Conservation (phyloP, 1,140 invertebrate species). For the Listronotus bonariensis region DNA sequence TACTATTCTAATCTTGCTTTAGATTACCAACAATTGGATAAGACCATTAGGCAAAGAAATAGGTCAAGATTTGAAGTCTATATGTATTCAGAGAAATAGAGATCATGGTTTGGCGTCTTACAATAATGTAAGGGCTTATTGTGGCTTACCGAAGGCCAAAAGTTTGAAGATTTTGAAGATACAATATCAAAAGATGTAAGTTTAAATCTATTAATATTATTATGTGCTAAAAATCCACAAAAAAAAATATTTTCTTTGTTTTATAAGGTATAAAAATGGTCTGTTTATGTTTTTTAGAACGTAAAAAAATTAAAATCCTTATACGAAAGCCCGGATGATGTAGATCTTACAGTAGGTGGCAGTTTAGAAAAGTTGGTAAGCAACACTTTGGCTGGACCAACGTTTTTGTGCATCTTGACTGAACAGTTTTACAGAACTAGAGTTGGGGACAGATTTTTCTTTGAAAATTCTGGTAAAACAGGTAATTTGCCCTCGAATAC, state of each 20-base stretch:
- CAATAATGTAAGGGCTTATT: slow-evolving; percentile 77
- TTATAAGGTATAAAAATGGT: neutral
- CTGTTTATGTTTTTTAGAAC: slow-evolving; percentile 58
- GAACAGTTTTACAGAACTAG: slow-evolving; percentile 86
- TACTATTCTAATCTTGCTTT: neutral
- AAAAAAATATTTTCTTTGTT: neutral
- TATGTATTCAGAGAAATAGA: slow-evolving; percentile 85
- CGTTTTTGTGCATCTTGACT: slow-evolving; percentile 86
- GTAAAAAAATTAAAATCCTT: slow-evolving; percentile 66
- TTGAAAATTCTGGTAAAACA: slow-evolving; percentile 70
- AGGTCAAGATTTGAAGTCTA: slow-evolving; percentile 78
- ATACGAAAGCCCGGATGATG: slow-evolving; percentile 77
- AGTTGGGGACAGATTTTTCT: slow-evolving; percentile 83
- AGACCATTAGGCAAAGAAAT: slow-evolving; percentile 65
- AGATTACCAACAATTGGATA: slow-evolving; percentile 81
- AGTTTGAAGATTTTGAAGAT: slow-evolving; percentile 76
- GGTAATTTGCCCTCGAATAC: too few species aligned
- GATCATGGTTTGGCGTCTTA: slow-evolving; percentile 87
- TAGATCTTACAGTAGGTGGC: slow-evolving; percentile 88
- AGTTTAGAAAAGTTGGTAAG: slow-evolving; percentile 76
- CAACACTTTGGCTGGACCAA: slow-evolving; percentile 83
- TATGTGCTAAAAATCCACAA: neutral
- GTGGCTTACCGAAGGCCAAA: slow-evolving; percentile 72
- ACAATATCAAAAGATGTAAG: slow-evolving; percentile 70
- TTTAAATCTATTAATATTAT: slow-evolving; percentile 5